These are phyloP conservation scores for Sesamia nonagrioides DNA, from an alignment of 1,140 invertebrate genomes.

Conservation along the genomic window DNA sequence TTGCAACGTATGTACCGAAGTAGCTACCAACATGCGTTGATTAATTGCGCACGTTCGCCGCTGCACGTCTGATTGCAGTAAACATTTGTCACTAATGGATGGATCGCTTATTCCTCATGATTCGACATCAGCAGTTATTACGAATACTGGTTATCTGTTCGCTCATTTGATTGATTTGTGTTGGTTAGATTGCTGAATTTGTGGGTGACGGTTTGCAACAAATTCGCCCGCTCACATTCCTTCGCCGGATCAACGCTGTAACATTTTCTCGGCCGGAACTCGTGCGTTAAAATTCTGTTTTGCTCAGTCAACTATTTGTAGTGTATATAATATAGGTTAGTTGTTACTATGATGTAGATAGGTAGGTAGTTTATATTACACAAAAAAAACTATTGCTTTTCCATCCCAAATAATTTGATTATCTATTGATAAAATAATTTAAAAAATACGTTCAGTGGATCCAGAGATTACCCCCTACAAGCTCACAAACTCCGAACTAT, in stretches of 20 bases:
- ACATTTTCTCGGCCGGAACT: background rate
- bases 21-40: slow-evolving; percentile 54
- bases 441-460: no score
- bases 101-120: slow-evolving; percentile 65
- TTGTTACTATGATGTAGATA: background rate
- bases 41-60: slow-evolving; percentile 64
- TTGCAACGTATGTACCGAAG: slow-evolving; percentile 1
- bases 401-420: no score
- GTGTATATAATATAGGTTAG: background rate
- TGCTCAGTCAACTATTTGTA: background rate
- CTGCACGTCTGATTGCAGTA: slow-evolving; percentile 69
- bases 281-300: background rate
- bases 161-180: slow-evolving; percentile 32
- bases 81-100: slow-evolving; percentile 76
- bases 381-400: no score
- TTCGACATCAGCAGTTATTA: slow-evolving; percentile 52
- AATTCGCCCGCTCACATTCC: background rate
- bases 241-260: background rate
- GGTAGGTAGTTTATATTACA: background rate
- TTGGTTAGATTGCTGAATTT: background rate
- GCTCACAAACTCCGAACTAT: no score
- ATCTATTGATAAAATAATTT: no score
- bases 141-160: slow-evolving; percentile 25
- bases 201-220: background rate
- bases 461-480: no score